Conservation (phyloP, 2,888 invertebrate genomes). For the Apantesis nais region DNA sequence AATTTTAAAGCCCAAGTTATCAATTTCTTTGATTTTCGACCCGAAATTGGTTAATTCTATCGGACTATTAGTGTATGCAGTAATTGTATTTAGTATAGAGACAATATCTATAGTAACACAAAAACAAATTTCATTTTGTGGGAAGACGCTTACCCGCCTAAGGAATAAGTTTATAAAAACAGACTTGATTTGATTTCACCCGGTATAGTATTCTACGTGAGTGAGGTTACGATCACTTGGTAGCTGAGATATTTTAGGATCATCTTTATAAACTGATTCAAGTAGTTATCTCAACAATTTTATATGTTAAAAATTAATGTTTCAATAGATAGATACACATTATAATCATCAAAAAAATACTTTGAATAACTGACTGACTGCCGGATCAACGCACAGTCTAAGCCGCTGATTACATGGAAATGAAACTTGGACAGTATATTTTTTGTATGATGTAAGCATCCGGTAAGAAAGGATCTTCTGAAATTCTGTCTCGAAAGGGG, state of each 20-base stretch:
- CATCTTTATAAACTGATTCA: not conserved
- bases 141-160: not conserved
- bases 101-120: not conserved
- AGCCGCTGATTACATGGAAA: no score
- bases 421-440: no score
- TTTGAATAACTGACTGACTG: no score
- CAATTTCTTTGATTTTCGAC: no score
- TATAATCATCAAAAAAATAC: not conserved
- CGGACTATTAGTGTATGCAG: conserved; percentile 16
- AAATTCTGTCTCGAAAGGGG: no score
- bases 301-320: not conserved
- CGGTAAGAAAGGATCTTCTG: no score
- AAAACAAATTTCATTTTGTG: not conserved
- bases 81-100: not conserved
- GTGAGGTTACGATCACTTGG: not conserved
- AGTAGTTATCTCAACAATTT: not conserved
- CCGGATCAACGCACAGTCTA: no score
- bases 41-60: no score
- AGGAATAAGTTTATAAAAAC: conserved; percentile 1
- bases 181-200: conserved; percentile 2
- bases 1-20: no score
- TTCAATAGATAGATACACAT: not conserved
- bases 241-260: not conserved
- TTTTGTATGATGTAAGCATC: no score
- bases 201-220: not conserved